A percentile compares a stretch with the other conserved stretches of the same genome.
Conservation (phyloP, 2,797 vertebrate genomes). For the Etheostoma perlongum region DNA sequence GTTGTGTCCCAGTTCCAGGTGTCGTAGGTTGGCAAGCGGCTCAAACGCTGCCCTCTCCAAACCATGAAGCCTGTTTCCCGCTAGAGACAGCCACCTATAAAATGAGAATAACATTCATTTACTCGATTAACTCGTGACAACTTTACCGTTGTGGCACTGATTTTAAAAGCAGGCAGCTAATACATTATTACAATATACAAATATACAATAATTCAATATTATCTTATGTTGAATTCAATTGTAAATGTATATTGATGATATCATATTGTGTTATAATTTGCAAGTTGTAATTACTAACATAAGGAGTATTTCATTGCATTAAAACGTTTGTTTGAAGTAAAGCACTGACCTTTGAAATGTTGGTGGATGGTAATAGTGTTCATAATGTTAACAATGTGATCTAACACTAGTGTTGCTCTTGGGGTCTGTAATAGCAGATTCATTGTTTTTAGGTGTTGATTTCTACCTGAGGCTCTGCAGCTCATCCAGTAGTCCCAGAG, state of each 20-base stretch:
- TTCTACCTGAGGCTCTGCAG: slow-evolving; percentile 87
- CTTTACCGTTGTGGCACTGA: no score
- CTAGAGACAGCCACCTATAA: slow-evolving; percentile 90
- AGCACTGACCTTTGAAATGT: background rate
- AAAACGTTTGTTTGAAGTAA: background rate
- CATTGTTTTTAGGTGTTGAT: background rate
- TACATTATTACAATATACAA: background rate
- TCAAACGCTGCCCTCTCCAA: slow-evolving; percentile 96
- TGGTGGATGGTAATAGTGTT: background rate
- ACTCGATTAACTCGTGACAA: background rate
- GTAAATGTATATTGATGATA: background rate
- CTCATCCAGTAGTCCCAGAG: slow-evolving; percentile 91
- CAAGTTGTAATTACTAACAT: background rate
- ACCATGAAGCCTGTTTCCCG: slow-evolving; percentile 93
- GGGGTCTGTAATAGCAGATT: background rate
- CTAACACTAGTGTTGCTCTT: background rate
- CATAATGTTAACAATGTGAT: background rate
- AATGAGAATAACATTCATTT: background rate
- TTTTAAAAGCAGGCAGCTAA: background rate
- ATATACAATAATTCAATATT: background rate
- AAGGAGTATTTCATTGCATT: background rate
- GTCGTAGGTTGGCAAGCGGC: slow-evolving; percentile 92
- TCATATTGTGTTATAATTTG: background rate
- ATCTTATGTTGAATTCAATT: background rate
- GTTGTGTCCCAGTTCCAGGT: slow-evolving; percentile 94